phyloP scores from a whole-genome alignment of 2,113 vertebrate genomes.

The Corynorhinus townsendii region DNA sequence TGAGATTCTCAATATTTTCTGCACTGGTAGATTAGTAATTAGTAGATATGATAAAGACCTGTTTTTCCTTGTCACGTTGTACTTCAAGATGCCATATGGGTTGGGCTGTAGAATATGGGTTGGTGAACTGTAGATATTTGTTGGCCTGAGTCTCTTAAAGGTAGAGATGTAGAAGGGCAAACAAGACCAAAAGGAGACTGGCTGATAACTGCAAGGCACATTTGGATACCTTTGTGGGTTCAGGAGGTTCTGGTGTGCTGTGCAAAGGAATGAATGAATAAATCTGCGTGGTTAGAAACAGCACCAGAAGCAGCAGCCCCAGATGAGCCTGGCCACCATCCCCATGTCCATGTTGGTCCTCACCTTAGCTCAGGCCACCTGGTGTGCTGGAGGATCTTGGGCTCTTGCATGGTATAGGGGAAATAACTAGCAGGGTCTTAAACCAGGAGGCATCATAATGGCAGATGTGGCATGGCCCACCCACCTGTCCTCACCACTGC shows the following conservation, averaged over 20 bases:
- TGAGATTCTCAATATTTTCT: constrained; percentile 16
- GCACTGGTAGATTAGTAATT: neutral
- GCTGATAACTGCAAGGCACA: neutral
- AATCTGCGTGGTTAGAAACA: neutral
- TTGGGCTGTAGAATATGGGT: neutral
- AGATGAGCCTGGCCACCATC: neutral
- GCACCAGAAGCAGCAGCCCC: constrained; percentile 11
- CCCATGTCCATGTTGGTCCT: neutral
- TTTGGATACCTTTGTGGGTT: neutral
- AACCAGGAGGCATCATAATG: constrained; percentile 4
- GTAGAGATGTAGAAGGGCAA: constrained; percentile 31
- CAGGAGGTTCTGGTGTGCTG: neutral
- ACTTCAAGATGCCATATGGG: neutral
- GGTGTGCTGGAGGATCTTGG: neutral
- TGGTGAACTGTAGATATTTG: neutral
- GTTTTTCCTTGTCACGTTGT: neutral
- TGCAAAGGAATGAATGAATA: neutral
- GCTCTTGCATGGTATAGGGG: neutral
- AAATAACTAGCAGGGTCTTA: neutral
- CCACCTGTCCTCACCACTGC: neutral
- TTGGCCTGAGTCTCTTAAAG: neutral
- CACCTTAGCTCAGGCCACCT: neutral
- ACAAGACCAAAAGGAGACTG: neutral
- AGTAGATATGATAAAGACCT: constrained; percentile 7
- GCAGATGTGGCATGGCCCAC: neutral